phyloP scores from a whole-genome alignment of 2,888 invertebrate genomes.

The Microplitis deprimator region DNA sequence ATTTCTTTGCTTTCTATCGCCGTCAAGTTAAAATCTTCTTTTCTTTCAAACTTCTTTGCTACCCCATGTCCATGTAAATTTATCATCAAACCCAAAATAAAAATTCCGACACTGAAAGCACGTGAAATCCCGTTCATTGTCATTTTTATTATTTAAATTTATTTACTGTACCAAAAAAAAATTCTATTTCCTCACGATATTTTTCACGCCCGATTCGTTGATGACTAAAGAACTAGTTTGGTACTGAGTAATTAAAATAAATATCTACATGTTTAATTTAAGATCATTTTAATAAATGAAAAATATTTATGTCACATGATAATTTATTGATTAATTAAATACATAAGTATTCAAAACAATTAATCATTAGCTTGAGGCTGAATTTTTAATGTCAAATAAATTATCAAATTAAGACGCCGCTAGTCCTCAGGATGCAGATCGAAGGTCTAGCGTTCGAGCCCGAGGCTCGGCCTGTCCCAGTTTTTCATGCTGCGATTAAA shows the following conservation, averaged over 20 bases:
- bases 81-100: not conserved
- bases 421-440: no score
- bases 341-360: no score
- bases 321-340: not conserved
- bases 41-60: not conserved
- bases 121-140: not conserved
- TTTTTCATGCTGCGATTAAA: not conserved
- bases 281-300: not conserved
- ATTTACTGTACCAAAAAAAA: no score
- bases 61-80: not conserved
- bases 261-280: not conserved
- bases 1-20: not conserved
- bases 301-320: not conserved
- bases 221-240: no score
- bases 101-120: not conserved
- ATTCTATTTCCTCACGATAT: no score
- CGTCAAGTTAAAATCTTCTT: not conserved
- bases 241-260: not conserved
- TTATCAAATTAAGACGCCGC: no score
- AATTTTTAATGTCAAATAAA: no score
- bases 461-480: not conserved
- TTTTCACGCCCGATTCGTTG: no score
- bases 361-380: no score
- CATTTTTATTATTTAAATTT: not conserved
- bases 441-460: no score